Conservation (phyloP, 2,888 invertebrate species). For the Drosophila demipolita region DNA sequence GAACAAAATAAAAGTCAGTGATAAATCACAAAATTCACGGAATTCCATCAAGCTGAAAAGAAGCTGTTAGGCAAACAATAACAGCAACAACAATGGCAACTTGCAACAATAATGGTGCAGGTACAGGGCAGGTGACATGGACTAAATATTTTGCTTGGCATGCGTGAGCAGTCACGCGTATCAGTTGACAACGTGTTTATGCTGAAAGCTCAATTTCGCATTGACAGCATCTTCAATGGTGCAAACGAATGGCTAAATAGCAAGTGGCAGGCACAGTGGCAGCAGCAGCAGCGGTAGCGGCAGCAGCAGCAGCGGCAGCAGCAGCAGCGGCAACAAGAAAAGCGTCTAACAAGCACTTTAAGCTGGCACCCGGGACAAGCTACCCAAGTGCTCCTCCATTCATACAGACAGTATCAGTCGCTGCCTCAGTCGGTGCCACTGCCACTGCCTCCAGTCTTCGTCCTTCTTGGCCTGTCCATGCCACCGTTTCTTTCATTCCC, state of each 20-base stretch:
- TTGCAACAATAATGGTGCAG: background rate
- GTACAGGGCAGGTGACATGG: background rate
- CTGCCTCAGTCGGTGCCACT: background rate
- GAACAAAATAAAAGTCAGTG: constrained; percentile 34
- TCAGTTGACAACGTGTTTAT: constrained; percentile 77
- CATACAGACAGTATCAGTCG: constrained; percentile 27
- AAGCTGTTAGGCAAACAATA: constrained; percentile 40
- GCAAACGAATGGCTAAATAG: constrained; percentile 58
- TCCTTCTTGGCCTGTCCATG: constrained; percentile 2
- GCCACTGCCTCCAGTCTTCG: background rate
- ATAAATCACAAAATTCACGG: constrained; percentile 59
- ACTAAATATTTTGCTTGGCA: constrained; percentile 4
- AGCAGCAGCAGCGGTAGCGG: constrained; percentile 27
- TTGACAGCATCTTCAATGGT: constrained; percentile 72
- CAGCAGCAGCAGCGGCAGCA: constrained; percentile 2
- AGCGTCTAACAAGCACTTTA: constrained; percentile 79
- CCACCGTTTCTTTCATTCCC: constrained; percentile 21
- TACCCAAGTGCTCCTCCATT: constrained; percentile 46
- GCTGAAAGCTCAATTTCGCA: constrained; percentile 76
- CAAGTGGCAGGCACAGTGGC: constrained; percentile 29
- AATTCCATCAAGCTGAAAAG: constrained; percentile 38
- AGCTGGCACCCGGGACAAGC: constrained; percentile 58
- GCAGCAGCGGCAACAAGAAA: constrained; percentile 44
- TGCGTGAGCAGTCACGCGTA: constrained; percentile 72
- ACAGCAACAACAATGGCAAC: constrained; percentile 3